Percentiles rank a stretch among this genome's conserved stretches.
phyloP scores from a whole-genome alignment of 2,113 vertebrate genomes.

The Athene noctua region DNA sequence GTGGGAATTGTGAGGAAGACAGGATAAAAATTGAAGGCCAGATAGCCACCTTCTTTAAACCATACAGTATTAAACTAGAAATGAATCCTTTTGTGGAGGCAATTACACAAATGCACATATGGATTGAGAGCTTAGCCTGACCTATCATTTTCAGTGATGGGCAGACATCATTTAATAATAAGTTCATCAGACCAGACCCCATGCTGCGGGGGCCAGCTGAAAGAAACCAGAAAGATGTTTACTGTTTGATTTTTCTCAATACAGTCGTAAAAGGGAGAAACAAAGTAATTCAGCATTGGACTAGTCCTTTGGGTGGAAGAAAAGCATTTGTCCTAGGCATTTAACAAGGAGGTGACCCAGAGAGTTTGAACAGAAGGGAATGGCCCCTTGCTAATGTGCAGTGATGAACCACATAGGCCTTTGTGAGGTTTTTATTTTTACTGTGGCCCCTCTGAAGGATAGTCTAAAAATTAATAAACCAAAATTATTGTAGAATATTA shows the following conservation, averaged over 20 bases:
- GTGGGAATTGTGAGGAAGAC: not conserved
- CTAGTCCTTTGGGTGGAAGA: not conserved
- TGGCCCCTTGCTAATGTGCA: not conserved
- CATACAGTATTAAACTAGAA: not conserved
- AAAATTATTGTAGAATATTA: not conserved
- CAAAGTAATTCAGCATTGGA: not conserved
- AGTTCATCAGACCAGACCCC: not conserved
- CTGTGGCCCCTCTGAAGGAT: not conserved
- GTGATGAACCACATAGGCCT: not conserved
- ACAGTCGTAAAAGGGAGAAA: not conserved
- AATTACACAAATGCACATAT: not conserved
- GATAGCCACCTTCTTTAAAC: not conserved
- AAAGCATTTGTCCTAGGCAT: not conserved
- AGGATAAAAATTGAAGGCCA: not conserved
- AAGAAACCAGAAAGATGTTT: not conserved
- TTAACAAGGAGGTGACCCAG: not conserved
- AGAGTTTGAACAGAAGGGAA: not conserved
- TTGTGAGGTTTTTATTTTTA: not conserved
- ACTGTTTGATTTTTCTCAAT: not conserved
- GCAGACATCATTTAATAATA: not conserved
- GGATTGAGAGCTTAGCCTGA: not conserved
- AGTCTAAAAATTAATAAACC: not conserved
- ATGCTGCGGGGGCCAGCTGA: not conserved
- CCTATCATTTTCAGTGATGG: not conserved
- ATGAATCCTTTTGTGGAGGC: not conserved